Conservation (phyloP, 2,113 vertebrate species). For the Gracilinanus agilis region DNA sequence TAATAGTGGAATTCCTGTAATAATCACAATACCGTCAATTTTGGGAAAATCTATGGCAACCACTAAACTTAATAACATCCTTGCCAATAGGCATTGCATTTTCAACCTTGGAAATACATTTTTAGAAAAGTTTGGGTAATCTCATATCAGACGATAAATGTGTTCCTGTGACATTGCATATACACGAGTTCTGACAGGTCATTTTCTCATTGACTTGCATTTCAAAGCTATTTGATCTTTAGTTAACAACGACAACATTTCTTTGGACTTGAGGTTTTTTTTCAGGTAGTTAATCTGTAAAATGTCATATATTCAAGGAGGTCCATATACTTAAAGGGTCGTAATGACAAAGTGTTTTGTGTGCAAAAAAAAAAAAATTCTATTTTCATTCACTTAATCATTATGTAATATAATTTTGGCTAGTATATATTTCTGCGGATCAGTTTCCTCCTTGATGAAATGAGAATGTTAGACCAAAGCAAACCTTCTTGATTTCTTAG, state of each 20-base stretch:
- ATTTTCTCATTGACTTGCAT: conserved; percentile 15
- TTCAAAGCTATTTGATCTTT: conserved; percentile 16
- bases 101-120: conserved; percentile 44
- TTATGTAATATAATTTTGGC: neutral
- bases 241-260: conserved; percentile 14
- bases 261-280: conserved; percentile 39
- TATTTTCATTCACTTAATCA: neutral
- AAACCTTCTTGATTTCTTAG: neutral
- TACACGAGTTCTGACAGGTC: neutral
- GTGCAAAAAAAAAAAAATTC: neutral
- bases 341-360: conserved; percentile 19
- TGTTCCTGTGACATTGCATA: neutral
- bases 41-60: neutral
- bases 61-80: neutral
- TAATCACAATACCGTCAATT: neutral
- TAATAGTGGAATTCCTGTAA: conserved; percentile 25
- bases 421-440: neutral
- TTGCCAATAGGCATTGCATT: conserved; percentile 21
- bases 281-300: conserved; percentile 7
- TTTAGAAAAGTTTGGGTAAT: conserved; percentile 33
- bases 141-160: neutral
- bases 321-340: neutral
- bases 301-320: conserved; percentile 5
- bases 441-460: neutral
- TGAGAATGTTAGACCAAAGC: neutral